Evolutionary conservation across 2,797 vertebrate genomes (phyloP), one percentile per base, ranked within the genome.

Genomic region (Rhinatrema bivittatum): DNA sequence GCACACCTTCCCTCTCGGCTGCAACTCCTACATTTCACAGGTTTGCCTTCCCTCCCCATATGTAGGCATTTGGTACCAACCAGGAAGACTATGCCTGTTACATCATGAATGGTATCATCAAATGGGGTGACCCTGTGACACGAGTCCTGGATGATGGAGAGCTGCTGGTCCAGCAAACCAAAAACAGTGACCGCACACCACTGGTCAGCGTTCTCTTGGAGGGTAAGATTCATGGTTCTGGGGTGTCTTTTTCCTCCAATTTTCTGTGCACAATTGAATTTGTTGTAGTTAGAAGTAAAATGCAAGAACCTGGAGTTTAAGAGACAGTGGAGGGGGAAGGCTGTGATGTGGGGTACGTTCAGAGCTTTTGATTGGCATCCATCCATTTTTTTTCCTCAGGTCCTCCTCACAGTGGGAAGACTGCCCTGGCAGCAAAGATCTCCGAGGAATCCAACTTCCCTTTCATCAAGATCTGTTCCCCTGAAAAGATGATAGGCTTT

Each of bases 401-500:
- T 9, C 89, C 92, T n/a, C 91, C 93, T 7, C 91, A 92, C 68
- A 97, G 93, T 9, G 93, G 94, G 3, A 97, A 98, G 60, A 97
- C 94, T 0, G 93, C 94, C 0, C 50, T 97, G 44, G 91, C 93
- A 21, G 93, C 91, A 24, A 94, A 91, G 67, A 97, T 97, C 54
- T 81, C 94, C 0, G 91, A 98, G 65, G 87, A 93, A 8, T 98
- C 93, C 36, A 83, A 91, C 65, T 97, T 98, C 43, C 94, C 94
- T 21, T 97, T 97, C 34, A 98, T 98, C 78, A 97, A 98, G 78
- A 94, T 97, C 72, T 98, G 94, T 56, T 98, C 93, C 50, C 93
- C 94, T 1, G 93, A 97, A 65, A 97, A 95, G 71, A 98, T 97
- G 92, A 98, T 98, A 2, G 93, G 93, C 29, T 87, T 89, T 72